Evolutionary conservation across 2,888 invertebrate genomes (phyloP), one percentile per base, ranked within the genome.

Genomic region (Nomada ferruginata): DNA sequence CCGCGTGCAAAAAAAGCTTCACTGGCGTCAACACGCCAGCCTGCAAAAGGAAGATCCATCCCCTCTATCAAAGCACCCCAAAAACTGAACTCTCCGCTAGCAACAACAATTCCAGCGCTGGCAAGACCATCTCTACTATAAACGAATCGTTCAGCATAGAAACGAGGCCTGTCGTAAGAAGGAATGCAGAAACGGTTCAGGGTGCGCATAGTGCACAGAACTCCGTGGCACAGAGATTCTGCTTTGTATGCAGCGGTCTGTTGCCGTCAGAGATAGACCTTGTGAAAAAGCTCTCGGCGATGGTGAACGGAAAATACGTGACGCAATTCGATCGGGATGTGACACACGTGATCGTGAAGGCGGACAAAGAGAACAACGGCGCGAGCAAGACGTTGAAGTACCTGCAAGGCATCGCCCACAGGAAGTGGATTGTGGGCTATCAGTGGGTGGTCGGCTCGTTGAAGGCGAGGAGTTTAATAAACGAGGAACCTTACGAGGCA

Each of bases 321-420:
- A 80, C 57, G 1, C 76, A 79, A 10, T 92, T 92, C 60, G 76
- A 47, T 9, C 66, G 61, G 0, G 64, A 85, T 4, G 91, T 92
- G 3, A 91, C 92, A 1, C 92, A 93, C 61, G 90, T 92, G 7
- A 90, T 92, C 53, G 89, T 92, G 4, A 89, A 81, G 47, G 74
- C 85, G 0, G 55, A 73, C 52, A 80, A 86, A 1, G 55, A 70
- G 10, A 79, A 86, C 26, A 89, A 89, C 47, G 64, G 73, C 0
- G 80, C 82, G 18, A 72, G 55, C 15, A 91, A 90, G 53, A 93
- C 93, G 2, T 78, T 92, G 11, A 93, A 93, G 73, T 92, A 90
- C 70, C 64, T 93, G 10, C 91, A 91, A 63, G 92, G 92, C 2
- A 84, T 92, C 26, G 92, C 90, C 2, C 87, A 89, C 29, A 70